phyloP scores from a whole-genome alignment of 2,797 vertebrate species.

The Acomys russatus region DNA sequence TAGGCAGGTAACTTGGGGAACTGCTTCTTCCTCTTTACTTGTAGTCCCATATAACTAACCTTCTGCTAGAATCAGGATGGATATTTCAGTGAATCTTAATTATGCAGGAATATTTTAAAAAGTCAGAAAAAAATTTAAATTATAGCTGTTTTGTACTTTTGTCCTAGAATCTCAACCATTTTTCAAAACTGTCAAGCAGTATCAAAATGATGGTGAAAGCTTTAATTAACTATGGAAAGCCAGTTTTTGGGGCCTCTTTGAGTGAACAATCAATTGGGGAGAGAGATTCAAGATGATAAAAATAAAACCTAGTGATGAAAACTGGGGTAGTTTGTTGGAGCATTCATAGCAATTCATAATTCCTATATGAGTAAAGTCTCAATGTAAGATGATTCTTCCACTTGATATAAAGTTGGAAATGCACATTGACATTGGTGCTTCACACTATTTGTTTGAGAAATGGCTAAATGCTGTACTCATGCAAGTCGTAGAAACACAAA shows the following conservation, averaged over 20 bases:
- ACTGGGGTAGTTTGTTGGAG: neutral
- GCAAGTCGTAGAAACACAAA: neutral
- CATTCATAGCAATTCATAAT: neutral
- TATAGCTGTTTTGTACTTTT: conserved; percentile 68
- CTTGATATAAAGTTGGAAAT: neutral
- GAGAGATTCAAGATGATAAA: neutral
- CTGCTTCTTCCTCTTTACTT: neutral
- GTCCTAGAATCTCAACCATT: conserved; percentile 75
- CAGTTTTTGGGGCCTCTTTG: conserved; percentile 33
- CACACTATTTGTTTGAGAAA: neutral
- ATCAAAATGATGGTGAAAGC: conserved; percentile 75
- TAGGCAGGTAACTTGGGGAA: neutral
- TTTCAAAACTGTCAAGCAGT: conserved; percentile 81
- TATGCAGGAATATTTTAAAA: conserved; percentile 83
- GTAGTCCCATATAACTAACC: neutral
- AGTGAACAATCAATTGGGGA: neutral
- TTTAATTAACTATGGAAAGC: conserved; percentile 44
- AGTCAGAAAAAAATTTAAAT: conserved; percentile 77
- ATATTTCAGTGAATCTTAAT: conserved; percentile 72
- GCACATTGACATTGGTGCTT: neutral
- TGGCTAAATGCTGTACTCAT: neutral
- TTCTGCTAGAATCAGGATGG: neutral
- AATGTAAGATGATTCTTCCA: neutral
- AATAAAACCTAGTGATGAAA: neutral
- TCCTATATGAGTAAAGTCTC: conserved; percentile 6